Evolutionary conservation across 2,888 invertebrate species (phyloP).

Genomic region (Pristionchus mayeri): DNA sequence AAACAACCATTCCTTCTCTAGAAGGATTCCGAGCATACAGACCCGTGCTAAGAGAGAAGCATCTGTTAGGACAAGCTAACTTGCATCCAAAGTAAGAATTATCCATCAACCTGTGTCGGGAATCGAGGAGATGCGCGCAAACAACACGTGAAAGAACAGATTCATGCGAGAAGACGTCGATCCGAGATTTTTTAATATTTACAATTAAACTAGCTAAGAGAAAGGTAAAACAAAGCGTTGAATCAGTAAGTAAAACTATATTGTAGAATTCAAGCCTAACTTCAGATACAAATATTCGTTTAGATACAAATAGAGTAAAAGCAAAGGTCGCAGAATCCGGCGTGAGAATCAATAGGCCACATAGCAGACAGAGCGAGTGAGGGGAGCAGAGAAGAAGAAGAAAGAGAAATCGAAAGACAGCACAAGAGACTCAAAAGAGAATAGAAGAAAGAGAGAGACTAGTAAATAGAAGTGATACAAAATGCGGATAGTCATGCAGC

Average conservation of each 20-base stretch:
- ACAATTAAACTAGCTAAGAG: too few relatives aligned
- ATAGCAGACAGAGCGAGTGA: constrained; percentile 7
- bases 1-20: too few relatives aligned
- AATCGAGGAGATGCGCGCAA: too few relatives aligned
- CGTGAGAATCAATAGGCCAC: constrained; percentile 37
- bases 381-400: constrained; percentile 20
- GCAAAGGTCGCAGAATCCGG: not conserved
- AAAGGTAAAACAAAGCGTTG: too few relatives aligned
- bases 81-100: not conserved
- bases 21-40: not conserved
- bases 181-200: too few relatives aligned
- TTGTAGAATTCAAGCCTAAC: too few relatives aligned
- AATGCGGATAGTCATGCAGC: not conserved
- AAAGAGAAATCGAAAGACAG: constrained; percentile 32
- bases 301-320: not conserved
- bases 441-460: not conserved
- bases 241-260: too few relatives aligned
- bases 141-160: too few relatives aligned
- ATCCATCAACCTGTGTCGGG: too few relatives aligned
- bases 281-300: too few relatives aligned
- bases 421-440: not conserved
- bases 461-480: not conserved
- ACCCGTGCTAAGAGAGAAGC: too few relatives aligned
- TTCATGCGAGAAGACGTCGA: too few relatives aligned
- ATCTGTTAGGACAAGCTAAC: not conserved